Percentiles rank a stretch among this genome's conserved stretches.
Evolutionary conservation across 2,113 vertebrate species (phyloP).

Genomic region (Xenopus laevis): DNA sequence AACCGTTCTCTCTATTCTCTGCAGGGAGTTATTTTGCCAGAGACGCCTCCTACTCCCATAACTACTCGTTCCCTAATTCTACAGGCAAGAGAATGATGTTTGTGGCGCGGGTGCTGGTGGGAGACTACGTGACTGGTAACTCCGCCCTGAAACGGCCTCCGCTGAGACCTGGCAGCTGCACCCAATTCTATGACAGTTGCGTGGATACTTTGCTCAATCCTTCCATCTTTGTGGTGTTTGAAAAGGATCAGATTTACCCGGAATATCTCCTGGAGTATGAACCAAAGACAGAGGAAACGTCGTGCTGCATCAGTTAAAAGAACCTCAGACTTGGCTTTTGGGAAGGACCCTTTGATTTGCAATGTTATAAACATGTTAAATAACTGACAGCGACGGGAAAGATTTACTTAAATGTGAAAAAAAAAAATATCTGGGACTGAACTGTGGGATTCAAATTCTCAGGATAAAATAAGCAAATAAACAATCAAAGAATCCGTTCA

Average conservation of each 20-base stretch:
- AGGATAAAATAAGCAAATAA: too few relatives aligned
- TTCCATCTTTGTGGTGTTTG: slow-evolving; percentile 70
- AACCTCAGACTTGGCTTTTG: not conserved
- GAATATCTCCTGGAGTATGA: slow-evolving; percentile 58
- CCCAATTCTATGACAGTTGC: slow-evolving; percentile 60
- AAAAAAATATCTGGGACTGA: too few relatives aligned
- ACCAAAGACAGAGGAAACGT: not conserved
- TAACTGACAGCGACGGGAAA: too few relatives aligned
- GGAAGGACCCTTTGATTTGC: too few relatives aligned
- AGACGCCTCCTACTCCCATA: slow-evolving; percentile 59
- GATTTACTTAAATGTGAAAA: too few relatives aligned
- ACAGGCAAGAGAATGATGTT: slow-evolving; percentile 51
- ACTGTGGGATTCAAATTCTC: too few relatives aligned
- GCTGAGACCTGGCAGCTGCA: slow-evolving; percentile 42
- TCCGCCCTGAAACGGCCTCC: slow-evolving; percentile 46
- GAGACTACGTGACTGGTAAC: slow-evolving; percentile 51
- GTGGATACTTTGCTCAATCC: slow-evolving; percentile 51
- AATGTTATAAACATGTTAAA: too few relatives aligned
- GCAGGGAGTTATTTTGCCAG: slow-evolving; percentile 70
- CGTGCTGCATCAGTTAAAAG: slow-evolving; percentile 9
- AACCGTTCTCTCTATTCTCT: not conserved
- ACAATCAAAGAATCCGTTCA: too few relatives aligned
- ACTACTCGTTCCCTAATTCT: slow-evolving; percentile 6
- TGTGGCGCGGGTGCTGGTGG: slow-evolving; percentile 58
- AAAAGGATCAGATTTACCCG: slow-evolving; percentile 70